Base-by-base conservation (phyloP, 2,888 invertebrate species). In the Tetranychus truncatus region DNA sequence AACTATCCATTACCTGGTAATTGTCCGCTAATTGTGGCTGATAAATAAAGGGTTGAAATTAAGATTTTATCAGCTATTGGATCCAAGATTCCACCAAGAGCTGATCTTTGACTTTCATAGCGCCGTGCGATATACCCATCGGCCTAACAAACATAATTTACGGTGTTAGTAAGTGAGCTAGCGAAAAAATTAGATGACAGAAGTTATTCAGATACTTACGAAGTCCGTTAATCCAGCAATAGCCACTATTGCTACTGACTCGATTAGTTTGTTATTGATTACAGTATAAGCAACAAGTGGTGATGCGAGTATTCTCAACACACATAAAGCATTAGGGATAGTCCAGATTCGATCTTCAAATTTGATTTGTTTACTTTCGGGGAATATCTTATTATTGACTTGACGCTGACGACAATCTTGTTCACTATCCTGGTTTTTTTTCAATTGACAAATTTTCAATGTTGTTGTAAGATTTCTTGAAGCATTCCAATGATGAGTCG, bases 121-220 rank as follows among this genome's bases (percentile, higher is more conserved):
- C 89, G 91, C 76, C 97, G 87, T 0, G 97, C 97, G 81, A 99
- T 95, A 88, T 91, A 94, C 8, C 97, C 97, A 86, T 99, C 97
- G 74, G 92, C 82, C 91, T 92, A 44, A 67, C 6, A 8, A 24
- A 46, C 1, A 45, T 7, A 45, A 20, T 20, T 0, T 18, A 20
- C 0, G 18, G n/a, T 45, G 18, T 66, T 6, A 45, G 11, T 18
- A 45, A 11, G 6, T 72, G 5, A 71, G 11, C 3, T 34, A 18
- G 44, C 20, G 8, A n/a, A 72, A 6, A 72, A 45, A 45, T 44
- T 45, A 8, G 44, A 45, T 69, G 9, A 21, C 5, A 20, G 11
- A 11, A 11, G 34, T 5, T 34, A 34, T 34, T 34, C 34, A 34
- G 3, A 34, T 34, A 18, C 72, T 18, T 85, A 94, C 93, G 86